phyloP scores from a whole-genome alignment of 2,797 vertebrate genomes.

The Syngnathus acus region DNA sequence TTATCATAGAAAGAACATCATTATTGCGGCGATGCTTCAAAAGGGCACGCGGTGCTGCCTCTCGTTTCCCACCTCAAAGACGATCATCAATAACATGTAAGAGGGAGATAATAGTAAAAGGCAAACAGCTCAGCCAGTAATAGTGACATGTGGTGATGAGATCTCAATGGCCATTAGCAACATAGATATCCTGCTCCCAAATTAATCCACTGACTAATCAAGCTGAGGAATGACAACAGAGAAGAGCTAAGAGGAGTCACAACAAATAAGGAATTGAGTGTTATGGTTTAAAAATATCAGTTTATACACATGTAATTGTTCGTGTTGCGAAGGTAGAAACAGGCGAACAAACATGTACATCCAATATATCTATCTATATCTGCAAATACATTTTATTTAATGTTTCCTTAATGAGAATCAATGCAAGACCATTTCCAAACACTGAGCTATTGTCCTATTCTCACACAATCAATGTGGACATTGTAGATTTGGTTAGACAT shows the following conservation, averaged over 20 bases:
- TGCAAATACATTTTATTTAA: conserved; percentile 95
- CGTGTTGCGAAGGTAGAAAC: not conserved
- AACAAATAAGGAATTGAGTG: conserved; percentile 44
- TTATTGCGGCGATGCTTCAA: conserved; percentile 11
- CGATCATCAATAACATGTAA: conserved; percentile 27
- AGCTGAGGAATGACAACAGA: conserved; percentile 66
- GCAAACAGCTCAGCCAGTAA: conserved; percentile 63
- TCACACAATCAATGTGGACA: conserved; percentile 78
- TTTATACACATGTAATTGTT: not conserved
- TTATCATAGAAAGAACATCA: not conserved
- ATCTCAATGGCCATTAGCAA: conserved; percentile 71
- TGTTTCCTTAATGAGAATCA: conserved; percentile 98
- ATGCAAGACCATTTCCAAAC: conserved; percentile 91
- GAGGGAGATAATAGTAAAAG: conserved; percentile 51
- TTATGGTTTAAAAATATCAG: conserved; percentile 7
- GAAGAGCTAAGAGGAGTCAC: conserved; percentile 37
- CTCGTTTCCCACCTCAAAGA: conserved; percentile 26
- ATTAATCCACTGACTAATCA: conserved; percentile 74
- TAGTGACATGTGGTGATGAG: conserved; percentile 63
- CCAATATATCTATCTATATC: conserved; percentile 57
- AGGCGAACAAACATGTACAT: not conserved
- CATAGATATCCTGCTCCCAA: conserved; percentile 69
- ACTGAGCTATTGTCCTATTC: conserved; percentile 72
- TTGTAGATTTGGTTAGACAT: conserved; percentile 57
- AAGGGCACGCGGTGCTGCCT: conserved; percentile 18